These are phyloP conservation scores for Dryocosmus kuriphilus DNA, from an alignment of 2,888 invertebrate genomes.

Conservation along the genomic window DNA sequence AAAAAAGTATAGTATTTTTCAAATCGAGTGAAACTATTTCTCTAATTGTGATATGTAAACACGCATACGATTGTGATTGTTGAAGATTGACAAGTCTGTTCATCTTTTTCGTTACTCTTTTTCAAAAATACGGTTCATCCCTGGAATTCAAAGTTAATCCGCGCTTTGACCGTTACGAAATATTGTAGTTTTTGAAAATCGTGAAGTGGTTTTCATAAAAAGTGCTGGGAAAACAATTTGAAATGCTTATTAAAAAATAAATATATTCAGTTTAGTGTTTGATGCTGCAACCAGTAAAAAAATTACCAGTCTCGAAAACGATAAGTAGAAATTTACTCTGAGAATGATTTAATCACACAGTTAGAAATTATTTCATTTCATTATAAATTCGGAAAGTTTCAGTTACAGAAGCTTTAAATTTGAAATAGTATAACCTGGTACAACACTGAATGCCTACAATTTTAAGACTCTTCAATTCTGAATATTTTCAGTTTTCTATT, in stretches of 20 bases:
- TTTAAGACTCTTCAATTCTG: too few relatives aligned
- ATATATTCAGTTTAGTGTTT: background rate
- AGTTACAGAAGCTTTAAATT: too few relatives aligned
- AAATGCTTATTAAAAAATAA: background rate
- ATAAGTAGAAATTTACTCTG: too few relatives aligned
- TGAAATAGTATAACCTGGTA: too few relatives aligned
- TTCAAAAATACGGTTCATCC: background rate
- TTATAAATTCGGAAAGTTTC: too few relatives aligned
- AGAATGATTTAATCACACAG: too few relatives aligned
- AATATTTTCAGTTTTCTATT: too few relatives aligned
- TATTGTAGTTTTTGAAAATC: background rate
- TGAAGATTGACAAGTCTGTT: background rate
- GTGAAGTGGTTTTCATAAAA: background rate
- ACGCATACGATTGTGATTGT: background rate
- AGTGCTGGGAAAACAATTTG: background rate
- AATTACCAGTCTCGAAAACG: too few relatives aligned
- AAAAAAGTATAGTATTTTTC: background rate
- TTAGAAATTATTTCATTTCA: too few relatives aligned
- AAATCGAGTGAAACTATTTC: background rate
- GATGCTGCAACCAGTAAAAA: too few relatives aligned
- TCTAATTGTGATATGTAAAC: background rate
- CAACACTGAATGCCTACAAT: too few relatives aligned
- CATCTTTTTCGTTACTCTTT: background rate
- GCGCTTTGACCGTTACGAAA: background rate
- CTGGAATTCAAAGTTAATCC: background rate